Evolutionary conservation across 1,140 invertebrate species (phyloP), one percentile per base, ranked within the genome.

Genomic region (Eciton burchellii): DNA sequence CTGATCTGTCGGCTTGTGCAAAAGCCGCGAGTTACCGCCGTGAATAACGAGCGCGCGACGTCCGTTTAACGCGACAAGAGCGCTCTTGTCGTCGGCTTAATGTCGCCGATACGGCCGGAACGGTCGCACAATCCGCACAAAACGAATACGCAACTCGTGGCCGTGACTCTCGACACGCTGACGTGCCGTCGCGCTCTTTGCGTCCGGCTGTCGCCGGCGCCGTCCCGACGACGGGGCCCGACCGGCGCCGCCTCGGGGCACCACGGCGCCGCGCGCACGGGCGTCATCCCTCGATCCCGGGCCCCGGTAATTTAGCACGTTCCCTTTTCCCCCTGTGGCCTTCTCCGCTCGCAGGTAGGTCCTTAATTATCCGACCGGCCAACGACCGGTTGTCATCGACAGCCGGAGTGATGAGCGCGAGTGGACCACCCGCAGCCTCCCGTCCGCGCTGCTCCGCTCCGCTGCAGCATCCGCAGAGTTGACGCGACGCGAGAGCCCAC

Each of bases 381-480:
- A 88, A 88, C 73, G 85, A 87, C 86, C 72, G 86, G 85, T 88
- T 88, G 85, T 88, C 85, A 82, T 82, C 85, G 85, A 86, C 86
- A 87, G 60, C 68, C 84, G 43, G 52, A 66, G 24, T 81, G 84
- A 87, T 59, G 81, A 83, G 26, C 84, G 70, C 57, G 62, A 88
- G 87, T 62, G 70, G 86, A 88, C 85, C 86, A 87, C 85, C 86
- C 71, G 35, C 68, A 35, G 60, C 70, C 74, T 19, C 60, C 63
- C 84, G 14, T 63, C 19, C 52, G 66, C 60, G 21, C 26, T 35
- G 35, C 26, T 49, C 72, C 21, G 43, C 54, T 16, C n/a, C 0
- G 6, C 26, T 16, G 49, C 35, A 2, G 6, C 56, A 79, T 79
- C 63, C 63, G 63, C 35, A 56, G 43, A 63, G 21, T 79, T 79